phyloP scores from a whole-genome alignment of 2,113 vertebrate genomes.

The Perca schrenkii region DNA sequence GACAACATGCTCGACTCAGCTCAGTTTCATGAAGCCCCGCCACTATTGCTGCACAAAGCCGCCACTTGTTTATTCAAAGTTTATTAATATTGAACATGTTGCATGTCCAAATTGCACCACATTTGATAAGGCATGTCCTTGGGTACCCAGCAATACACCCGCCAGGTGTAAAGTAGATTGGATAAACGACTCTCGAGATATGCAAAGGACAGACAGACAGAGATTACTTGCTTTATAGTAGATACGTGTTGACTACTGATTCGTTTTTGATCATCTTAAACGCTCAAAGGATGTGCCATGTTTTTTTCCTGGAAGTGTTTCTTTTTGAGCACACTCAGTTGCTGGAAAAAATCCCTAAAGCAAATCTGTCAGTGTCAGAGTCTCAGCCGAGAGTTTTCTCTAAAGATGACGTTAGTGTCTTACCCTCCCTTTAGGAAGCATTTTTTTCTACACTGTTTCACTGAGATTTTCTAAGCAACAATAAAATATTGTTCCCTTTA shows the following conservation, averaged over 20 bases:
- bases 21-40: no score
- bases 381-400: slow-evolving; percentile 47
- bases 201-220: no score
- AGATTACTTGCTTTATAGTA: neutral
- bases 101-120: no score
- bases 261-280: slow-evolving; percentile 11
- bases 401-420: slow-evolving; percentile 45
- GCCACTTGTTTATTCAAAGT: no score
- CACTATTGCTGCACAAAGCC: no score
- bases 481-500: slow-evolving; percentile 26
- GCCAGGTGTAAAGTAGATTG: no score
- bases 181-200: no score
- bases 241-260: neutral
- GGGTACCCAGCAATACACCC: no score
- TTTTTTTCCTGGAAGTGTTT: slow-evolving; percentile 28
- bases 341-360: slow-evolving; percentile 38
- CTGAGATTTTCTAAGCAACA: slow-evolving; percentile 24
- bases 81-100: no score
- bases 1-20: no score
- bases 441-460: slow-evolving; percentile 12
- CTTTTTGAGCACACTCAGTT: slow-evolving; percentile 33
- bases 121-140: no score
- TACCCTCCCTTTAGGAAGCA: slow-evolving; percentile 26
- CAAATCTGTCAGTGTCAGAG: slow-evolving; percentile 52
- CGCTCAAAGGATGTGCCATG: neutral